Conservation (phyloP, 2,888 invertebrate genomes). For the Pollenia amentaria region DNA sequence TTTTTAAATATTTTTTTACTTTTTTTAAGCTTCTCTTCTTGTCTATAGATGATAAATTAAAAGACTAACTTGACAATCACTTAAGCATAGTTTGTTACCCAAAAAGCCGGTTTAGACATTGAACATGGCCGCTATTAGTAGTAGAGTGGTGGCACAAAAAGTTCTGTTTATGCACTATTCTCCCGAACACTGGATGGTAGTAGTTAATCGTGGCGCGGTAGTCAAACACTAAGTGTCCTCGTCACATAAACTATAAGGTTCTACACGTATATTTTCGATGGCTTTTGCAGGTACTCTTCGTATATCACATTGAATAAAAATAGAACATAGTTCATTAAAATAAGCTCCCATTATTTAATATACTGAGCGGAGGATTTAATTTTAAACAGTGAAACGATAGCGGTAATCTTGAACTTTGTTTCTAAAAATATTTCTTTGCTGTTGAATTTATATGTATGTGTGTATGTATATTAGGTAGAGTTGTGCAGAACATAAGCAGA, state of each 20-base stretch:
- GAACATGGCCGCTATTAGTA: constrained; percentile 72
- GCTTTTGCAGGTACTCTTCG: constrained; percentile 75
- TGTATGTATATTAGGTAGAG: constrained; percentile 47
- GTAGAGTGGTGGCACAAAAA: constrained; percentile 75
- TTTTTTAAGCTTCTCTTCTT: constrained; percentile 77
- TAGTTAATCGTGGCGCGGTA: constrained; percentile 64
- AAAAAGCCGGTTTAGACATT: constrained; percentile 76
- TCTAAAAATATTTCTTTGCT: constrained; percentile 9
- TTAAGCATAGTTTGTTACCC: constrained; percentile 83
- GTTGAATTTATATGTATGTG: constrained; percentile 73
- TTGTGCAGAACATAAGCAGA: constrained; percentile 19
- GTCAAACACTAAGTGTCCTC: constrained; percentile 69
- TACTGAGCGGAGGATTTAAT: constrained; percentile 63
- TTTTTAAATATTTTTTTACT: constrained; percentile 23
- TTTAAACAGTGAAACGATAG: constrained; percentile 79
- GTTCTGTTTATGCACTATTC: constrained; percentile 63
- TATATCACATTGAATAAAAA: constrained; percentile 81
- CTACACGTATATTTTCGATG: constrained; percentile 47
- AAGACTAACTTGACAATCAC: constrained; percentile 84
- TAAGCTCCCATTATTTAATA: constrained; percentile 71
- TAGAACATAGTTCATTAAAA: constrained; percentile 83
- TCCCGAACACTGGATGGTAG: constrained; percentile 57
- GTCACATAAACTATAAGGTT: constrained; percentile 67
- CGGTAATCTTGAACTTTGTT: constrained; percentile 83
- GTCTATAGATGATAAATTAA: constrained; percentile 84